Conservation (phyloP, 2,888 invertebrate species). For the Leptogaster cylindrica region DNA sequence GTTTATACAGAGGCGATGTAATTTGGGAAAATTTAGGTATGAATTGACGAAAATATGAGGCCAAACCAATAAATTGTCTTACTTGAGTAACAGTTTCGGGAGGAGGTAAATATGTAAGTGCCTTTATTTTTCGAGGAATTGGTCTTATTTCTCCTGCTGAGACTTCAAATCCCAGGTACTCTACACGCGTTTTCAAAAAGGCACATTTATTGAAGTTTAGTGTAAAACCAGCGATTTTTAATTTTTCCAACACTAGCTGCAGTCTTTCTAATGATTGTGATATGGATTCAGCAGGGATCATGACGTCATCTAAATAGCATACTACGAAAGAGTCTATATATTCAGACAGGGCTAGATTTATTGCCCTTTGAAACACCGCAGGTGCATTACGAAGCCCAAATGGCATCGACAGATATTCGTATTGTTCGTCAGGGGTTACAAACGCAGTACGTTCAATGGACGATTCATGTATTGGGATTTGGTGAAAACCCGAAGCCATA, state of each 20-base stretch:
- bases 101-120: constrained; percentile 45
- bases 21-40: constrained; percentile 3
- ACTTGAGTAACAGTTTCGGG: constrained; percentile 49
- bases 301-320: constrained; percentile 50
- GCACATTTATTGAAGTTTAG: constrained; percentile 44
- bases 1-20: background rate
- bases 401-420: constrained; percentile 52
- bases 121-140: constrained; percentile 49
- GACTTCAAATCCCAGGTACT: constrained; percentile 42
- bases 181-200: constrained; percentile 48
- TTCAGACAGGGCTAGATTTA: constrained; percentile 39
- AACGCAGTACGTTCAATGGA: constrained; percentile 7
- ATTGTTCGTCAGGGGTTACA: constrained; percentile 45
- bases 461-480: background rate
- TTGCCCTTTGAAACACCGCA: constrained; percentile 52
- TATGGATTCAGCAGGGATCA: constrained; percentile 41
- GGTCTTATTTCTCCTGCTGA: constrained; percentile 40
- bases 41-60: constrained; percentile 48
- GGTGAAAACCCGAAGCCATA: constrained; percentile 47
- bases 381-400: constrained; percentile 55
- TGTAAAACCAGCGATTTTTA: constrained; percentile 7
- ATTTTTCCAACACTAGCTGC: background rate
- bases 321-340: constrained; percentile 37
- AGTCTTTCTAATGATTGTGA: background rate
- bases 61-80: constrained; percentile 51